Evolutionary conservation across 2,888 invertebrate genomes (phyloP).

Genomic region (Apamea monoglypha): DNA sequence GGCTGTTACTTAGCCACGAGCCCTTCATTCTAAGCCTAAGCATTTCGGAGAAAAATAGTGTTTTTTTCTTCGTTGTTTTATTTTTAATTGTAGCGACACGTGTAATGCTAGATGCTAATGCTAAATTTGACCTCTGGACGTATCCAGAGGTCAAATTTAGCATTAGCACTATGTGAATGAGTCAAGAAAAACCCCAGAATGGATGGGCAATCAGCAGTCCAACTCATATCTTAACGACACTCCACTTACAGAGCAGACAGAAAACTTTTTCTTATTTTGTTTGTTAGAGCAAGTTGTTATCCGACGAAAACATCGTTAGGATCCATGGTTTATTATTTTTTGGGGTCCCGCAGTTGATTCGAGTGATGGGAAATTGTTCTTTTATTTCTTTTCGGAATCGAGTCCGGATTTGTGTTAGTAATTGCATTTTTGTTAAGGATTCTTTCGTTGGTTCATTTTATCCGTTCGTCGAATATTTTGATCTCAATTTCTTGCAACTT

Average conservation of each 20-base stretch:
- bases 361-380: not conserved
- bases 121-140: no score
- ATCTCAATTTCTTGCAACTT: not conserved
- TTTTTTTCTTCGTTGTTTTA: not conserved
- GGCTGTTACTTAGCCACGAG: not conserved
- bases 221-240: conserved; percentile 22
- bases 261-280: conserved; percentile 43
- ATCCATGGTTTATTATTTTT: conserved; percentile 39
- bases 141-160: not conserved
- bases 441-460: not conserved
- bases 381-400: not conserved
- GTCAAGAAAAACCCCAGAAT: not conserved
- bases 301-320: conserved; percentile 56
- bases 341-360: not conserved
- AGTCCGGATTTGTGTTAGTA: not conserved
- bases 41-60: not conserved
- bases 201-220: not conserved
- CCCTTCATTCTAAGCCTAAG: not conserved
- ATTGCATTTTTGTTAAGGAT: no score
- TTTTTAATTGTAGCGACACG: no score
- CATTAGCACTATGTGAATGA: not conserved
- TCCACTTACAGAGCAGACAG: conserved; percentile 27
- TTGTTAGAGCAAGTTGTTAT: conserved; percentile 34
- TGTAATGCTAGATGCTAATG: no score
- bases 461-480: not conserved